Conservation (phyloP, 1,140 invertebrate species). For the Hesperophylax magnus region DNA sequence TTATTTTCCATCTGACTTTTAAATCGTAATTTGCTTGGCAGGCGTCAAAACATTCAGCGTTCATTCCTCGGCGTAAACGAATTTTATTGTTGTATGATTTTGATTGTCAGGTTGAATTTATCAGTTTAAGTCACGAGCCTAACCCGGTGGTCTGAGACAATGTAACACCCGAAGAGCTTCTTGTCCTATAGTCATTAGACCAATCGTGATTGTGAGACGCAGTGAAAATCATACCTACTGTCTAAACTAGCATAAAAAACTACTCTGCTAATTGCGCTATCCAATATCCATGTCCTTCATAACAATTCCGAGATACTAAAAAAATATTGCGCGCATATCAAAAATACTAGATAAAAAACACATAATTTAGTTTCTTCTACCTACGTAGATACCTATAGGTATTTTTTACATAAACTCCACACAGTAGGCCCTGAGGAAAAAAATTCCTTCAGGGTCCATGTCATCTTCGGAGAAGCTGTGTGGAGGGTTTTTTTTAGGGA, state of each 20-base stretch:
- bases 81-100: constrained; percentile 1
- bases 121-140: background rate
- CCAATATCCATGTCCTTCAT: too few species aligned
- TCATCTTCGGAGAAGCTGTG: too few species aligned
- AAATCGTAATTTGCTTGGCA: constrained; percentile 2
- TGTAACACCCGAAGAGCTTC: constrained; percentile 18
- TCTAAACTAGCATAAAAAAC: background rate
- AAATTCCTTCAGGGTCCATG: too few species aligned
- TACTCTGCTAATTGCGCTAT: too few species aligned
- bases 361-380: too few species aligned
- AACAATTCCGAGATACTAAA: too few species aligned
- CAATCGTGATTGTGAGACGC: background rate
- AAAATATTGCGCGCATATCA: too few species aligned
- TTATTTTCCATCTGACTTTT: background rate
- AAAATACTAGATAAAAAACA: too few species aligned
- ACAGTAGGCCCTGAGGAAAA: too few species aligned
- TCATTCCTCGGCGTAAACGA: background rate
- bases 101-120: constrained; percentile 6
- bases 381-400: too few species aligned
- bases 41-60: background rate
- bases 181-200: constrained; percentile 12
- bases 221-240: background rate
- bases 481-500: too few species aligned
- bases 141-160: constrained; percentile 17
- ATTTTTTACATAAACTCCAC: too few species aligned